Base-by-base conservation (phyloP, 30 jellyfish, hydroid and myxozoan genomes). In the Kudoa iwatai region DNA sequence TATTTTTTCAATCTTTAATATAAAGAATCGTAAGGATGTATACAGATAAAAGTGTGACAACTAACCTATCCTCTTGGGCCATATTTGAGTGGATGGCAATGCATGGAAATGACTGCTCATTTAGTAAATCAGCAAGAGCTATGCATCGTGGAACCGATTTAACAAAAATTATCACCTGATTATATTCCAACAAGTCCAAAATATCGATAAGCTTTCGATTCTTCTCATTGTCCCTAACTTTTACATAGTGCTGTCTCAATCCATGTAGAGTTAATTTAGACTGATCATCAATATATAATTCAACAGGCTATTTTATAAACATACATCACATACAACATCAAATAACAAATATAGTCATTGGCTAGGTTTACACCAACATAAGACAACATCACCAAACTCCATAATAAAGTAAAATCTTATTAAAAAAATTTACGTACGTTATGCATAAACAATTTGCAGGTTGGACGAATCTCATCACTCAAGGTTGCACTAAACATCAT, bases 401-500 rank as follows among this genome's bases (percentile, higher is more conserved):
- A 30, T 30, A n/a, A 30, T 9, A 30, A 9, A 30, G 12, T n/a
- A 9, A 7, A 9, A 30, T n/a, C n/a, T n/a, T n/a, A 30, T 7
- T n/a, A 30, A n/a, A n/a, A 7, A 9, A 36, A 36, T 36, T 12
- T 4, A 36, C 10, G 41, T 74, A 74, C 94, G 57, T 74, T 87
- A 63, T 74, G 94, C 94, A 74, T 74, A 59, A 74, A 74, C 82
- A 59, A 59, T 83, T 74, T 74, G 94, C 94, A 74, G 32, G 60
- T 86, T 39, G 83, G 77, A 24, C 94, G 46, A 68, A 74, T 74
- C 24, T 74, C 94, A 48, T 74, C 60, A 56, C 55, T 56, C 30
- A 74, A 77, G 32, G 94, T 74, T 31, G 94, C 94, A 61, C 87
- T 60, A 86, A 74, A 74, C 94, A 74, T 74, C 94, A 74, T 74